phyloP scores from a whole-genome alignment of 1,140 invertebrate species.

The Aporrectodea caliginosa region DNA sequence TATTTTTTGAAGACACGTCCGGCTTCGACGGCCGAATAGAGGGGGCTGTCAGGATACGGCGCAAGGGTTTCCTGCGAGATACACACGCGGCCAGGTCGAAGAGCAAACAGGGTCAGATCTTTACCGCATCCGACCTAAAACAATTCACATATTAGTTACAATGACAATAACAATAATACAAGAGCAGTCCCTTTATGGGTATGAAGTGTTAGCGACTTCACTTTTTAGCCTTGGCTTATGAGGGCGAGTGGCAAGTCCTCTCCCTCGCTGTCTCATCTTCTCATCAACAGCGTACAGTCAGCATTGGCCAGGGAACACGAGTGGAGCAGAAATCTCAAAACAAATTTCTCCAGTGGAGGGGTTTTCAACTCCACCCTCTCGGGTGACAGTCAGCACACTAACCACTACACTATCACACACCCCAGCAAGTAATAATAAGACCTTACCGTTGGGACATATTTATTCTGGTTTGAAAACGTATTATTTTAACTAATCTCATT shows the following conservation, averaged over 20 bases:
- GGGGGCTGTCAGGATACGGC: slow-evolving; percentile 43
- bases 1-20: slow-evolving; percentile 40
- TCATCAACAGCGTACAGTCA: slow-evolving; percentile 5
- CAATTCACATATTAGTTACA: neutral
- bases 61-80: slow-evolving; percentile 39
- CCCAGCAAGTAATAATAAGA: too few species aligned
- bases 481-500: too few species aligned
- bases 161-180: neutral
- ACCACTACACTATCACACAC: too few species aligned
- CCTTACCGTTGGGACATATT: too few species aligned
- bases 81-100: slow-evolving; percentile 40
- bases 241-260: too few species aligned
- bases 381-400: too few species aligned
- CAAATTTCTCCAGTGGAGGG: too few species aligned
- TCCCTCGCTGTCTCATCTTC: too few species aligned
- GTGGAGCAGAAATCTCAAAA: too few species aligned
- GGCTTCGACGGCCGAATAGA: slow-evolving; percentile 39
- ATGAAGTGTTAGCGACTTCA: neutral
- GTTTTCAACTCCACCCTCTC: too few species aligned
- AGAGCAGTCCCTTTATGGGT: neutral
- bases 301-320: neutral
- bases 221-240: too few species aligned
- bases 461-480: too few species aligned
- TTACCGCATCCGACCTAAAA: slow-evolving; percentile 38
- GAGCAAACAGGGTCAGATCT: slow-evolving; percentile 38